Evolutionary conservation across 2,888 invertebrate genomes (phyloP).

Genomic region (Hoplodrina blanda): DNA sequence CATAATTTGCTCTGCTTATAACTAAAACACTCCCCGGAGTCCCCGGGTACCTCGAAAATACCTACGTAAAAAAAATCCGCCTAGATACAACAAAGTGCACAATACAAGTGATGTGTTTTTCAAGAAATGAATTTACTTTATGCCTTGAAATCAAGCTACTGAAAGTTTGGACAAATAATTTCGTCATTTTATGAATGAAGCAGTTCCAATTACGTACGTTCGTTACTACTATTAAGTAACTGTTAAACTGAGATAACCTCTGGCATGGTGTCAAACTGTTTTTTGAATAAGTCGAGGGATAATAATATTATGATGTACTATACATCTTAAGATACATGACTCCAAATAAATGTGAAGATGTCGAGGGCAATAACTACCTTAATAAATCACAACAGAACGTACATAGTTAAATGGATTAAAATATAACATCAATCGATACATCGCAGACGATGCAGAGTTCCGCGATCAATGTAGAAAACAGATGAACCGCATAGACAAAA

Average conservation of each 20-base stretch:
- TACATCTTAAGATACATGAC: background rate
- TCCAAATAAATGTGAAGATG: background rate
- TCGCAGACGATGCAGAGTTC: slow-evolving; percentile 6
- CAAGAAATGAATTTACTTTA: background rate
- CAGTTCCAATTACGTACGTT: background rate
- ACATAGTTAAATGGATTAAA: background rate
- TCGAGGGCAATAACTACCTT: background rate
- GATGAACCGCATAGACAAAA: slow-evolving; percentile 47
- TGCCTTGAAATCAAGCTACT: background rate
- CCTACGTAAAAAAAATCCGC: background rate
- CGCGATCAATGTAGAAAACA: slow-evolving; percentile 44
- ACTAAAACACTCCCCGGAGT: background rate
- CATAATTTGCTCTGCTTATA: slow-evolving; percentile 9
- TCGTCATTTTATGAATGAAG: slow-evolving; percentile 14
- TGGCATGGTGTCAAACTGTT: background rate
- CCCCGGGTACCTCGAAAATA: background rate
- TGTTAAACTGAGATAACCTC: background rate
- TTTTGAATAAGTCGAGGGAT: background rate
- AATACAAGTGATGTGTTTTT: background rate
- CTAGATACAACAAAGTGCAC: too few species aligned
- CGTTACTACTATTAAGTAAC: slow-evolving; percentile 1
- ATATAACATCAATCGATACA: slow-evolving; percentile 3
- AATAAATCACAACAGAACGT: background rate
- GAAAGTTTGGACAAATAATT: slow-evolving; percentile 1
- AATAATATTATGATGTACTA: background rate